A percentile compares a stretch with the other conserved stretches of the same genome.
Evolutionary conservation across 2,113 vertebrate species (phyloP).

Genomic region (Cariama cristata): DNA sequence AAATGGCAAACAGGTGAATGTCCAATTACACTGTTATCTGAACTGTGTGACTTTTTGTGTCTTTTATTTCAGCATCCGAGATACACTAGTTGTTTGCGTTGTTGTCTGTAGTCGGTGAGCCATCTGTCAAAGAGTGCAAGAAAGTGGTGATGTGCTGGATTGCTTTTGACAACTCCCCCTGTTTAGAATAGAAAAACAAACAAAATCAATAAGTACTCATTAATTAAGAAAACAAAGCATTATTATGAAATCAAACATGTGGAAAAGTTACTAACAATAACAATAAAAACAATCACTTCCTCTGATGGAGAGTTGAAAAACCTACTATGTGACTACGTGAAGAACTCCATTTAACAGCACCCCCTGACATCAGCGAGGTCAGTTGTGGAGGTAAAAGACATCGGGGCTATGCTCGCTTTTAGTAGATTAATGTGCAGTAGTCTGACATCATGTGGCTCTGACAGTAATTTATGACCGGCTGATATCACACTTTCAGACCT

Average conservation of each 20-base stretch:
- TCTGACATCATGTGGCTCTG: background rate
- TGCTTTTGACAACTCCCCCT: slow-evolving; percentile 87
- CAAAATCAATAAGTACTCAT: slow-evolving; percentile 80
- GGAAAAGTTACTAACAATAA: slow-evolving; percentile 73
- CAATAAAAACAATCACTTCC: slow-evolving; percentile 44
- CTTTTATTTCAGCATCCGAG: slow-evolving; percentile 83
- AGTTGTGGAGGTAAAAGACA: background rate
- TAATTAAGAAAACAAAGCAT: slow-evolving; percentile 84
- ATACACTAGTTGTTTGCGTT: slow-evolving; percentile 83
- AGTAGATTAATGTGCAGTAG: background rate
- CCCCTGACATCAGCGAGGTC: background rate
- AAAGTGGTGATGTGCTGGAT: slow-evolving; percentile 84
- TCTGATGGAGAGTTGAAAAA: background rate
- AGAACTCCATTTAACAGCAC: background rate
- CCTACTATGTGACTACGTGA: background rate
- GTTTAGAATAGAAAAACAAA: slow-evolving; percentile 84
- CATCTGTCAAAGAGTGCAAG: slow-evolving; percentile 83
- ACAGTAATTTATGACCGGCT: slow-evolving; percentile 26
- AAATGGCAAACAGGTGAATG: slow-evolving; percentile 98
- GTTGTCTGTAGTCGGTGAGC: slow-evolving; percentile 69
- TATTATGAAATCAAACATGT: slow-evolving; percentile 77
- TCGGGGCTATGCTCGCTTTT: background rate
- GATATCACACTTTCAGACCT: background rate
- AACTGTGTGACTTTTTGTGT: slow-evolving; percentile 92
- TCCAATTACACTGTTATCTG: slow-evolving; percentile 97